Percentiles rank a stretch among this genome's conserved stretches.
These are phyloP conservation scores for Chiloscyllium punctatum DNA, from an alignment of 2,797 vertebrate species.

Conservation along the genomic window DNA sequence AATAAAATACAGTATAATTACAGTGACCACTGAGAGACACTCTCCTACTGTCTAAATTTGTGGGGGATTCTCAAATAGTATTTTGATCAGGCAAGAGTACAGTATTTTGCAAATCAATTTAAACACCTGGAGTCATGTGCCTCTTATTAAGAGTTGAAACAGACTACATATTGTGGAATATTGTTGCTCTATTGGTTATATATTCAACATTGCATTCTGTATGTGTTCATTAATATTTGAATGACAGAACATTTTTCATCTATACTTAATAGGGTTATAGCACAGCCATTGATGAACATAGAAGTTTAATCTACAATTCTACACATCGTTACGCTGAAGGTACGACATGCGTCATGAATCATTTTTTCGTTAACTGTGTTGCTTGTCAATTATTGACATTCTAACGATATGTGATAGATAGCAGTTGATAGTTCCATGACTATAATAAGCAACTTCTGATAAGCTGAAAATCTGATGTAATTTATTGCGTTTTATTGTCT, in stretches of 20 bases:
- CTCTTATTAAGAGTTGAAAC: neutral
- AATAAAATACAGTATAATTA: neutral
- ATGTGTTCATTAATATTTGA: conserved; percentile 31
- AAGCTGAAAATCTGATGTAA: neutral
- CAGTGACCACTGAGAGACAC: neutral
- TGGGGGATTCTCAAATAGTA: neutral
- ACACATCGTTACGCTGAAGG: conserved; percentile 12
- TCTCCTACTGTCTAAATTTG: neutral
- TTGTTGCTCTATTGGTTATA: neutral
- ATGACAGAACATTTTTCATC: neutral
- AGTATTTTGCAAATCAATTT: neutral
- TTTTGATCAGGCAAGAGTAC: neutral
- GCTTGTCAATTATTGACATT: conserved; percentile 41
- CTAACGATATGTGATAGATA: conserved; percentile 40
- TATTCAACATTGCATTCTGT: neutral
- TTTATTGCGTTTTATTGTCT: neutral
- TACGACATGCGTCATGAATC: conserved; percentile 44
- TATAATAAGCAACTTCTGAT: neutral
- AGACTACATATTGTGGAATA: neutral
- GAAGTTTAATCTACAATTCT: conserved; percentile 44
- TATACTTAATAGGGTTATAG: conserved; percentile 53
- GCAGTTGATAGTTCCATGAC: neutral
- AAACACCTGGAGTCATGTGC: neutral
- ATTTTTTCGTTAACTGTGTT: conserved; percentile 53
- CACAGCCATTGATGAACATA: conserved; percentile 46